These are phyloP conservation scores for Pelochelys cantorii DNA, from an alignment of 2,797 vertebrate genomes.

Conservation along the genomic window DNA sequence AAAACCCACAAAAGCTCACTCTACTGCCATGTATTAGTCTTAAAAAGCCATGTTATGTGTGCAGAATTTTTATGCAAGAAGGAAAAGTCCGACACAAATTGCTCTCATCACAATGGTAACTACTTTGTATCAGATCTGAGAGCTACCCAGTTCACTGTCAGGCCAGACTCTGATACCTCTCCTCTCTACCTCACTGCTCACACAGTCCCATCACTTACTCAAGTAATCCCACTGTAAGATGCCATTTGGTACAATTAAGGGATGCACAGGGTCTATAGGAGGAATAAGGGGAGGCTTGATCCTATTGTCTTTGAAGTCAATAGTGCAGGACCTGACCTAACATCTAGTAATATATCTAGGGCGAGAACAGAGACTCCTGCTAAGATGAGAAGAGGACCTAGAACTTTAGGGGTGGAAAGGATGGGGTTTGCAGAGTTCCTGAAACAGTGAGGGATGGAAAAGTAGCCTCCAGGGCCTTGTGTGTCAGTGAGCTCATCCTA, in stretches of 20 bases:
- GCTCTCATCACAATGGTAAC: background rate
- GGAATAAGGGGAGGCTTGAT: background rate
- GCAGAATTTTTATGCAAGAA: background rate
- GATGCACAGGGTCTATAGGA: background rate
- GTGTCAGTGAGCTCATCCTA: background rate
- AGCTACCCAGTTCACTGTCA: background rate
- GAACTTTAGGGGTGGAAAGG: too few species aligned
- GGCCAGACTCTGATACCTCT: background rate
- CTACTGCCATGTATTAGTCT: background rate
- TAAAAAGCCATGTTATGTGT: background rate
- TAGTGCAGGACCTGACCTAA: background rate
- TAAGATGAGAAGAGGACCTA: background rate
- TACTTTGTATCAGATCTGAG: background rate
- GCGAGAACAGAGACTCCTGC: too few species aligned
- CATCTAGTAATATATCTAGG: background rate
- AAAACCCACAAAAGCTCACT: background rate
- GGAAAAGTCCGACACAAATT: conserved; percentile 6
- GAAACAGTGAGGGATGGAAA: background rate
- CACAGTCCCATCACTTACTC: background rate
- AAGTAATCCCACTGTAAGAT: background rate
- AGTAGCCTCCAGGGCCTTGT: background rate
- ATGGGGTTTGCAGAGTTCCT: background rate
- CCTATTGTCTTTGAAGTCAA: background rate
- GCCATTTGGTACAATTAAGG: background rate
- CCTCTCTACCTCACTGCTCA: background rate